Evolutionary conservation across 2,888 invertebrate species (phyloP), one percentile per base, ranked within the genome.

Genomic region (Punctoribates punctum): DNA sequence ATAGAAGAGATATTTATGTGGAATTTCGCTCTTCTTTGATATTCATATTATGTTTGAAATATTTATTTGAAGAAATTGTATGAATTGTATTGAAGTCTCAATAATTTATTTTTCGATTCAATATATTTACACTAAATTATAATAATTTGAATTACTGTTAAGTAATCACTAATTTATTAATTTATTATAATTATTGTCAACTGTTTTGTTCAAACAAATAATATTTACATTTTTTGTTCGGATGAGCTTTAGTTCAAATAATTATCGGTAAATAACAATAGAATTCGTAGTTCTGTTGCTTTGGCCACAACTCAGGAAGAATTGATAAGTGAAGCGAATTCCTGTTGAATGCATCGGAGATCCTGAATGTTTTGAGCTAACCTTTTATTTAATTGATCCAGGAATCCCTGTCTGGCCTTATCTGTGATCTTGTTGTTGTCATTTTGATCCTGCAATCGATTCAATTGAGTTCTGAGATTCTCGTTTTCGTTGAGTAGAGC

Each of bases 321-420:
- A 73, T 79, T 79, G 57, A 91, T 83, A 77, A 91, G 91, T n/a
- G 90, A 89, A 82, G 89, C 88, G 81, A 92, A 89, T 87, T 93
- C 93, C 84, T 90, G 89, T 86, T 92, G 92, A 85, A 92, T 90
- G 79, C 89, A 89, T 80, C 88, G 90, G 85, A 93, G 86, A 83
- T 92, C 91, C 82, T 91, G 90, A 78, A 93, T 88, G 82, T 91
- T 89, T 77, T 89, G 85, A 75, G 92, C 92, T 82, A 93, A 88
- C 85, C 94, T 93, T 81, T 91, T 89, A 85, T 91, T 93, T 81
- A 93, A 86, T 51, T 92, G 91, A 81, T 91, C 89, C 80, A 93
- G 86, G 79, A 92, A 90, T 82, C 91, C 90, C 80, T 90, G 87
- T 85, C 92, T 92, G 25, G 91, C 90, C 83, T 92, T 92, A 82